Evolutionary conservation across 2,113 vertebrate genomes (phyloP).

Genomic region (Crotophaga sulcirostris): DNA sequence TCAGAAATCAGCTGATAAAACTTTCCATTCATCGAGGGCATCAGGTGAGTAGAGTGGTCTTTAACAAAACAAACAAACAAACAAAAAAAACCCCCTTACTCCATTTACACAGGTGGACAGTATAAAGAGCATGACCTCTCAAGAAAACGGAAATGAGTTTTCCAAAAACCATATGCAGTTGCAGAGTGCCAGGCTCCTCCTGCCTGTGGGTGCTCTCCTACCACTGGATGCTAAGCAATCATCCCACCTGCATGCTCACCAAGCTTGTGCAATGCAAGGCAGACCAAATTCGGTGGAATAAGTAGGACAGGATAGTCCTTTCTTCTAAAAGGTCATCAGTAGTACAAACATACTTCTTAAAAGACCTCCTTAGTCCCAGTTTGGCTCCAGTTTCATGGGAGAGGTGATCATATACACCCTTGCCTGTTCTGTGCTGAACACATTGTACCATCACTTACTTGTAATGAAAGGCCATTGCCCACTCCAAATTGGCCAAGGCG

Average conservation of each 20-base stretch:
- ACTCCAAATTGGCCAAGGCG: background rate
- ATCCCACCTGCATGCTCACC: background rate
- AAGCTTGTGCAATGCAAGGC: background rate
- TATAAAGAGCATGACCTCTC: background rate
- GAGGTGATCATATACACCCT: background rate
- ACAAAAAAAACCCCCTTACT: background rate
- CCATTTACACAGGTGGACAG: background rate
- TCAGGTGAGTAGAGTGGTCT: background rate
- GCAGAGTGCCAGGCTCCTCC: background rate
- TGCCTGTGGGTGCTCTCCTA: background rate
- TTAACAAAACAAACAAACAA: background rate
- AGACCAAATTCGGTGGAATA: background rate
- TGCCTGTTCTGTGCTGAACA: background rate
- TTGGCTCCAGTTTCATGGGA: background rate
- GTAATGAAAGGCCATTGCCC: background rate
- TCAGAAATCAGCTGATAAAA: background rate
- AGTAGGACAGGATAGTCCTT: background rate
- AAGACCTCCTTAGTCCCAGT: background rate
- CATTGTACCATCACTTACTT: background rate
- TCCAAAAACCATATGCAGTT: background rate
- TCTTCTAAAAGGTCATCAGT: constrained; percentile 32
- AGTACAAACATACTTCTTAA: constrained; percentile 12
- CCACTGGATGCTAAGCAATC: background rate
- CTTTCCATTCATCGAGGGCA: background rate
- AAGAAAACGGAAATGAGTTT: background rate